Base-by-base conservation (phyloP, 2,113 vertebrate species). In the Callocephalon fimbriatum region DNA sequence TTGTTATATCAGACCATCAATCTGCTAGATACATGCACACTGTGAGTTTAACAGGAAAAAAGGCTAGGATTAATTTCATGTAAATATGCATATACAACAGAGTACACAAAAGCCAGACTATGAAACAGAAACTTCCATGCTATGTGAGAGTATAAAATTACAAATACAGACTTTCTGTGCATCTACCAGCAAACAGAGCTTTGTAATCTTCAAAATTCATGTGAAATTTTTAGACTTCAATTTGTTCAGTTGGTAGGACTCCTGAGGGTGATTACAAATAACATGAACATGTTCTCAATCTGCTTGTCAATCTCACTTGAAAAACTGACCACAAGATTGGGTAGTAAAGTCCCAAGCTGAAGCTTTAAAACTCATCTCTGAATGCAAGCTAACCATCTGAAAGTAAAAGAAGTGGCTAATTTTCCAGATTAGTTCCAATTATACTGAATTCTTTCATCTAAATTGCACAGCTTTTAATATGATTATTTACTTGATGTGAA, bases 191-290 rank as follows among this genome's bases (percentile, higher is more conserved):
- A 98, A 97, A 91, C 82, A 95, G 74, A 97, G 77, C 44, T 95
- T 96, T 70, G 66, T 74, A 71, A 91, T 89, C 92, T 94, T 96
- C 95, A 96, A 96, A 97, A 97, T 91, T 96, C 20, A 83, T 58
- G 84, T 74, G 63, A 93, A 96, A 91, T 82, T 93, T 94, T 48
- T 93, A 37, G 87, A 81, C 92, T 97, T 95, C 7, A 71, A 84
- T 95, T 96, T 85, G 72, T 93, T 96, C 88, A 74, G 53, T 76
- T 77, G 1, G 10, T 94, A 94, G 45, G 79, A 86, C 54, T 88
- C 92, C 44, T 74, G 38, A 94, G 44, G 77, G 77, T 90, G 72
- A 65, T 62, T 71, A 88, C 35, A 45, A 48, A 45, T 47, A 97
- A 93, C n/a, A 90, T 79, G 40, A 78, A 54, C 35, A 23, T 80